phyloP scores from a whole-genome alignment of 2,113 vertebrate genomes.

The Hymenochirus boettgeri region DNA sequence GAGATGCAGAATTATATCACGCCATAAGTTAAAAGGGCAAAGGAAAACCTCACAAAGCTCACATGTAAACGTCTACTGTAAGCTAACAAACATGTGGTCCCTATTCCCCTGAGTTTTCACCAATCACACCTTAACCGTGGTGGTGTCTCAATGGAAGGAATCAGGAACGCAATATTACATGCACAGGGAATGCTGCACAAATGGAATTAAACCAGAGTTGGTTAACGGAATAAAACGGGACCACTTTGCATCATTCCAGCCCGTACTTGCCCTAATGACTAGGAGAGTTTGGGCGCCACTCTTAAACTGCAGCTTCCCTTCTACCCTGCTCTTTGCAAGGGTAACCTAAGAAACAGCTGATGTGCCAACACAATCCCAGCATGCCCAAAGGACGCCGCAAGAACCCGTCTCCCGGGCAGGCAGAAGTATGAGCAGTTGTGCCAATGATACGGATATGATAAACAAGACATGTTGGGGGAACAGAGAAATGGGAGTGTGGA shows the following conservation, averaged over 20 bases:
- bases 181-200: conserved; percentile 67
- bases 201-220: conserved; percentile 41
- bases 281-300: conserved; percentile 57
- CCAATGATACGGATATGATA: conserved; percentile 68
- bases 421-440: conserved; percentile 68
- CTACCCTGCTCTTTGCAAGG: conserved; percentile 52
- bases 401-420: conserved; percentile 58
- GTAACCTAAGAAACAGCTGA: conserved; percentile 55
- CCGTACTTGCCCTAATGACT: conserved; percentile 46
- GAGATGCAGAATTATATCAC: conserved; percentile 64
- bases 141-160: conserved; percentile 53
- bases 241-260: conserved; percentile 46
- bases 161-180: conserved; percentile 58
- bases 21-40: conserved; percentile 68
- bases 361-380: conserved; percentile 57
- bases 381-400: conserved; percentile 60
- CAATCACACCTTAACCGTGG: conserved; percentile 44
- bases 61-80: conserved; percentile 59
- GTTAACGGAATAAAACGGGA: conserved; percentile 44
- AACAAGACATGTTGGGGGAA: conserved; percentile 68
- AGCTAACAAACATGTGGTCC: conserved; percentile 57
- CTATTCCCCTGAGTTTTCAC: conserved; percentile 24
- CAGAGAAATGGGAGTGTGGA: conserved; percentile 52
- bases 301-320: conserved; percentile 45
- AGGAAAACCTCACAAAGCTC: conserved; percentile 65